phyloP scores from a whole-genome alignment of 2,113 vertebrate species.

The Centropristis striata region DNA sequence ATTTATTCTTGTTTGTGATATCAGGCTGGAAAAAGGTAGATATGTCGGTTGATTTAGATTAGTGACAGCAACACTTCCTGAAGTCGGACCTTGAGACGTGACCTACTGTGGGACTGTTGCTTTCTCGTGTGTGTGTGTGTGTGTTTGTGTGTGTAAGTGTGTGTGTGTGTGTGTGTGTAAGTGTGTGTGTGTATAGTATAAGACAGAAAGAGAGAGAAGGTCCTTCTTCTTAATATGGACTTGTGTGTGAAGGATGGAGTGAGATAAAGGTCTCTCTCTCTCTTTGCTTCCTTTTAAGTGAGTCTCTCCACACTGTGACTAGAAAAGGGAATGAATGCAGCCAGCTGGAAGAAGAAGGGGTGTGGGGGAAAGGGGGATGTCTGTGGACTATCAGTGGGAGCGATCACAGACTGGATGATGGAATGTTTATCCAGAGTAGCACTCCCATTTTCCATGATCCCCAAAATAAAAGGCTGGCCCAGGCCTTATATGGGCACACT shows the following conservation, averaged over 20 bases:
- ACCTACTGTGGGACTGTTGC: not conserved
- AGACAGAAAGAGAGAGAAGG: not conserved
- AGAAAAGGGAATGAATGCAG: slow-evolving; percentile 87
- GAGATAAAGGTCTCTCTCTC: slow-evolving; percentile 48
- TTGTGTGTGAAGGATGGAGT: slow-evolving; percentile 34
- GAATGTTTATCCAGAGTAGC: slow-evolving; percentile 85
- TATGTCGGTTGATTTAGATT: slow-evolving; percentile 30
- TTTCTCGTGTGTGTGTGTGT: not conserved
- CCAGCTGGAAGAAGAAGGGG: slow-evolving; percentile 8
- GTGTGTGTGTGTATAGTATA: not conserved
- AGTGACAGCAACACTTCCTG: slow-evolving; percentile 36
- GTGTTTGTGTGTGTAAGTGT: not conserved
- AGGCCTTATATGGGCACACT: slow-evolving; percentile 83
- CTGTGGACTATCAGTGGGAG: slow-evolving; percentile 77
- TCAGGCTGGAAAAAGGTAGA: slow-evolving; percentile 31
- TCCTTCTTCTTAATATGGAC: slow-evolving; percentile 75
- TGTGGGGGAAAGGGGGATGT: slow-evolving; percentile 1
- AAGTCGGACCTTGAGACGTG: slow-evolving; percentile 2
- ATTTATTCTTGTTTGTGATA: too few relatives aligned
- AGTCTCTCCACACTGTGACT: slow-evolving; percentile 75
- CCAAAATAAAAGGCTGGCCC: slow-evolving; percentile 76
- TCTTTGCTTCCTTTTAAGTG: slow-evolving; percentile 75
- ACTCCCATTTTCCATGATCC: slow-evolving; percentile 87
- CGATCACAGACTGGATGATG: slow-evolving; percentile 80
- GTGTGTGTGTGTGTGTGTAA: not conserved